These are phyloP conservation scores for Gymnothorax reevesii DNA, from an alignment of 2,797 vertebrate genomes.

Conservation along the genomic window DNA sequence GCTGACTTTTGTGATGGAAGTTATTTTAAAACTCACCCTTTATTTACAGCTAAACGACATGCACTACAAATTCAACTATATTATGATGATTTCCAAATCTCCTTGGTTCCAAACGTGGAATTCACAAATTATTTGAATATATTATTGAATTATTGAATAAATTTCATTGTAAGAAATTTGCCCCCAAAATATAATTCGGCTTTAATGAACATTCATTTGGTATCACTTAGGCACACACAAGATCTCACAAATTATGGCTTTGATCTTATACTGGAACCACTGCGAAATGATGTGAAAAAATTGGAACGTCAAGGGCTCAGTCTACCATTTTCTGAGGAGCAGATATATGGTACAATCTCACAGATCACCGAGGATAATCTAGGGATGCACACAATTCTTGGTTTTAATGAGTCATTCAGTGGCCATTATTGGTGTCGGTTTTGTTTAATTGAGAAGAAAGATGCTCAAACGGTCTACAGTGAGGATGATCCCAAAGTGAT, in stretches of 20 bases:
- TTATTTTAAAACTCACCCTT: conserved; percentile 46
- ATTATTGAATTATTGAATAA: no score
- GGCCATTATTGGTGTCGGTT: conserved; percentile 36
- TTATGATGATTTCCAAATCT: conserved; percentile 26
- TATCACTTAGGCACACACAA: conserved; percentile 46
- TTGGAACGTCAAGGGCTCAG: conserved; percentile 36
- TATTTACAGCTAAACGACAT: conserved; percentile 38
- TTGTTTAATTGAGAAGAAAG: conserved; percentile 44
- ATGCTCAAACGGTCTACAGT: conserved; percentile 40
- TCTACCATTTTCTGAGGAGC: conserved; percentile 44
- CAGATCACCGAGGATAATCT: conserved; percentile 50
- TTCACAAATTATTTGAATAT: conserved; percentile 44
- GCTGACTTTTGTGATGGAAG: conserved; percentile 45
- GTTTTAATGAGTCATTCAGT: conserved; percentile 45
- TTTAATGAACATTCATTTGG: conserved; percentile 45
- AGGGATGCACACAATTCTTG: conserved; percentile 48
- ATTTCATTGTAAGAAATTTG: conserved; percentile 43
- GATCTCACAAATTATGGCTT: conserved; percentile 42
- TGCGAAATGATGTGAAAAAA: conserved; percentile 44
- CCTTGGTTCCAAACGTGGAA: conserved; percentile 41
- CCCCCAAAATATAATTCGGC: conserved; percentile 38
- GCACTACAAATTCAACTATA: conserved; percentile 41
- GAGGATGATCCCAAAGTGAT: conserved; percentile 46
- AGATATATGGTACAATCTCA: conserved; percentile 39
- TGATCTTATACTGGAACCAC: conserved; percentile 44